Evolutionary conservation across 92 coral and sea anemone genomes (phyloP), one percentile per base, ranked within the genome.

Genomic region (Bergia sp.): DNA sequence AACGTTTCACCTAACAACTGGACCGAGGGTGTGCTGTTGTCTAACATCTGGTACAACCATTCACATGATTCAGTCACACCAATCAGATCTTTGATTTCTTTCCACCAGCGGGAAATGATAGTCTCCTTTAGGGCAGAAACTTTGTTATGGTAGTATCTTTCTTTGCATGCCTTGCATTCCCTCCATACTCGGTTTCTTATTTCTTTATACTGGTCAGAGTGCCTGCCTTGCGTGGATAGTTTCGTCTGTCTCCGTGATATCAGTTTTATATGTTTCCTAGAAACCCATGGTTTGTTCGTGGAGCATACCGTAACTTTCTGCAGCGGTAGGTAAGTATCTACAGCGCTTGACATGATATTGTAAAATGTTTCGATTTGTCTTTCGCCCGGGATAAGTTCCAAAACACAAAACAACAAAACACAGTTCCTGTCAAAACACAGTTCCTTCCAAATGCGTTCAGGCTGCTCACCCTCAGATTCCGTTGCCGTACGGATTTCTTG

Each of bases 281-380:
- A 65, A 29, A 88, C 85, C 87, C 91, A 80, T 45, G 91, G 91
- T 37, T 80, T 81, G 64, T 80, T 80, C 61, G 77, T 29, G 45
- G 77, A 84, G 88, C 53, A 67, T 21, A 65, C 38, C 37, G 37
- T 84, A 36, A 84, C 55, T 45, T 69, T 64, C 18, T 45, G 50
- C 8, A 67, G 8, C 29, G 88, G 88, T 21, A 73, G 81, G 21
- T 7, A 42, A 18, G 11, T 66, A 11, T 85, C 88, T 3, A 85
- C 66, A 66, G 88, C 88, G 38, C 43, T 20, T 7, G n/a, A 43
- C n/a, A 85, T 12, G 45, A 53, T 73, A 9, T 21, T 18, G 45
- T 12, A n/a, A 42, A 83, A 65, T 2, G 77, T 11, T 7, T 61
- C 88, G 18, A 84, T 66, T 67, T 84, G 16, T 66, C 88, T 12